A percentile compares a stretch with the other conserved stretches of the same genome.
Evolutionary conservation across 1,140 invertebrate species (phyloP).

Genomic region (Steinernema feltiae): DNA sequence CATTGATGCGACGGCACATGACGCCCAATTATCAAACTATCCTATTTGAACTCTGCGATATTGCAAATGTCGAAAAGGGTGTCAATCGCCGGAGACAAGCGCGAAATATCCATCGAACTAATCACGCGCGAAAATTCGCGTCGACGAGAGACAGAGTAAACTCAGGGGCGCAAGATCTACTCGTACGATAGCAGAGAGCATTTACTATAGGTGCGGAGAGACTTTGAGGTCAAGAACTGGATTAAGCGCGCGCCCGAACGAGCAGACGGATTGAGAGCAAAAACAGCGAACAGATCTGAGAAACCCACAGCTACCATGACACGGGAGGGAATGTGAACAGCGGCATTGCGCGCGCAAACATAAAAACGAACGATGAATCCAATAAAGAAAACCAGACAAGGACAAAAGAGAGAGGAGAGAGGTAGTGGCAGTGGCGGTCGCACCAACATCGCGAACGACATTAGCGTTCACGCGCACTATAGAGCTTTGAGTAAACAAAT

Average conservation of each 20-base stretch:
- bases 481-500: too few relatives aligned
- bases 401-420: neutral
- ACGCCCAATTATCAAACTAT: neutral
- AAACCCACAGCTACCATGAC: neutral
- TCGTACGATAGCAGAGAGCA: neutral
- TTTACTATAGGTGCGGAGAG: neutral
- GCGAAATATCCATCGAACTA: neutral
- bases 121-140: neutral
- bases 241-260: neutral
- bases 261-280: too few relatives aligned
- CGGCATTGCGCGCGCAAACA: neutral
- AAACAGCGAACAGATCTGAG: too few relatives aligned
- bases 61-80: neutral
- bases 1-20: neutral
- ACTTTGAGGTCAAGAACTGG: neutral
- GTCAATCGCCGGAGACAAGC: neutral
- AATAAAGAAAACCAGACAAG: conserved; percentile 4
- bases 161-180: neutral
- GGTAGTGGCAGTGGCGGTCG: neutral
- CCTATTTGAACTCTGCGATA: neutral
- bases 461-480: neutral
- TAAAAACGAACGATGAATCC: neutral
- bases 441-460: too few relatives aligned
- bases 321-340: neutral
- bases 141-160: neutral